Evolutionary conservation across 2,888 invertebrate species (phyloP), one percentile per base, ranked within the genome.

Genomic region (Craniophora ligustri): DNA sequence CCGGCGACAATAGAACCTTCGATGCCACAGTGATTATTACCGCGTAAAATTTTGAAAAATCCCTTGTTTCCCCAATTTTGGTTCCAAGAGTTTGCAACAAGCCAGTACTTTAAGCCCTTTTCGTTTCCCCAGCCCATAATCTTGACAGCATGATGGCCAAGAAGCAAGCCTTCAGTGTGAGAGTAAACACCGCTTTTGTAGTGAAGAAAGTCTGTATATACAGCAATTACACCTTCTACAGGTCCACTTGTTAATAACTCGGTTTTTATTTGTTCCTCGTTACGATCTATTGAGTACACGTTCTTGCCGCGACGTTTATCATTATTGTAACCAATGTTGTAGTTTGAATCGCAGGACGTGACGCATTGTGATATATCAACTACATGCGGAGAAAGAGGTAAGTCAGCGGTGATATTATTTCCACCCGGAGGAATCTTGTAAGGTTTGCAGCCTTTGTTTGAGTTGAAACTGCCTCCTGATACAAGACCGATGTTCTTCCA

Each of bases 71-170:
- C 64, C 64, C 64, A 64, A 10, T 42, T 1, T 34, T 41, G 32
- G 21, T 19, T 35, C 64, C 64, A 65, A 31, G 66, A 65, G 45
- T 64, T 64, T 2, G 66, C 59, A 21, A 41, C 35, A 10, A 49
- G 15, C 66, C 64, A 64, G 28, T 65, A n/a, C 18, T 59, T 59
- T 8, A 13, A 5, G 4, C 34, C 34, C 8, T 35, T 38, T 14
- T 65, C 60, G 10, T 39, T 41, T 14, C 64, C 64, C 64, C 64
- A 64, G 6, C 66, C 64, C n/a, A 64, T 14, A 10, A 64, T 38
- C 23, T 64, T 64, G 14, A 64, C 45, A 2, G 59, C 53, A 39
- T 64, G 64, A 10, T 46, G 7, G 14, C 60, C 66, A 4, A 65
- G 23, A n/a, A 34, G 5, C 2, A 35, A 1, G 0, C 64, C 64